Evolutionary conservation across 2,797 vertebrate genomes (phyloP), one percentile per base, ranked within the genome.

Genomic region (Crypturellus tataupa): DNA sequence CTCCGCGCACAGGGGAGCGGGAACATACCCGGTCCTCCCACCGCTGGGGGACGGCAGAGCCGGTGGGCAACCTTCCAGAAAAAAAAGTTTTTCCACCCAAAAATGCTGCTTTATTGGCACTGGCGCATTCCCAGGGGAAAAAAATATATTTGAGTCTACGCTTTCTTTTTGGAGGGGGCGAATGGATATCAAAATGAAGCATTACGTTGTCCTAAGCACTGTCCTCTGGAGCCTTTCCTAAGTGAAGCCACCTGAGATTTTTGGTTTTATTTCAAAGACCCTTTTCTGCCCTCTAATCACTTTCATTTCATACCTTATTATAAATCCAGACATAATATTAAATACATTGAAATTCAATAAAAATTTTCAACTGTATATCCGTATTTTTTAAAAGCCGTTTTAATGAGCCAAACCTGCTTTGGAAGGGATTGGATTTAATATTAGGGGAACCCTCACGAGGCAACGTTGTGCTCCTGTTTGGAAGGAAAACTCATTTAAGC

Each of bases 341-440:
- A 90, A 80, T 80, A 75, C n/a, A 72, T 56, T 51, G 81, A 90
- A 87, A 86, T 47, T 70, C 58, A 93, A 86, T 72, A 56, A 92
- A 81, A 81, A 88, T 55, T 31, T 62, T 90, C 65, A 4, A 46
- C 88, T 91, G 75, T 80, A 24, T 67, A 10, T 59, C 23, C 12
- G 47, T 25, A 49, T 47, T 88, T 81, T 63, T 81, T 65, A 81
- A 92, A 77, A 91, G 44, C 33, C 67, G 64, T 93, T 87, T 93
- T 71, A 82, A 2, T 0, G 11, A 90, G 53, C 31, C 33, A 89
- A 89, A 90, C 53, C 19, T 83, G 18, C 35, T 77, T 82, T 80
- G 71, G 56, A 92, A 93, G 15, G 53, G 24, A 91, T 80, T 4
- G 23, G 42, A 31, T 94, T 87, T 87, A 65, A 87, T 89, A 90